Percentiles rank a stretch among this genome's conserved stretches.
Conservation (phyloP, 2,113 vertebrate genomes). For the Spheniscus mendiculus region DNA sequence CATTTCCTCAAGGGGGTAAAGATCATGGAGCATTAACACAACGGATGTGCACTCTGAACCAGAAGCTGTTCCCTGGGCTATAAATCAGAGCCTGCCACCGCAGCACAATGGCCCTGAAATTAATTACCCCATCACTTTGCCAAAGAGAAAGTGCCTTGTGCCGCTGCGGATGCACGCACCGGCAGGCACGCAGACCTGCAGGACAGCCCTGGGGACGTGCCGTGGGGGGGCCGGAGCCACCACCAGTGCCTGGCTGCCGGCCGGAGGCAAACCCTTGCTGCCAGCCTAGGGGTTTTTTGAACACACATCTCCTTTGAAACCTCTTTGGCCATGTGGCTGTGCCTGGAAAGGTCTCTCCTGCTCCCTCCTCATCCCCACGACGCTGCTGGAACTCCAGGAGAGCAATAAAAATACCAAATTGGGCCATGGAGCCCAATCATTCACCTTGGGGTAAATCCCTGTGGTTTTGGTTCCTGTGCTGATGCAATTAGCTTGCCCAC, state of each 20-base stretch:
- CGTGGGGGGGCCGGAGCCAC: rapidly evolving
- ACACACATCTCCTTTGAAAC: background rate
- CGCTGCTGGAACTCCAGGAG: background rate
- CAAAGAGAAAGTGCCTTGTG: background rate
- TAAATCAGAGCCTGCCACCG: slow-evolving; percentile 34
- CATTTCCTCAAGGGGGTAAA: slow-evolving; percentile 51
- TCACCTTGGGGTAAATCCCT: background rate
- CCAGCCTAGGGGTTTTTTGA: background rate
- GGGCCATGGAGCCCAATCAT: background rate
- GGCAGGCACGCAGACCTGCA: background rate
- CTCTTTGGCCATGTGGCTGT: background rate
- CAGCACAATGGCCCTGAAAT: slow-evolving; percentile 27
- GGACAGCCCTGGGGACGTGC: background rate
- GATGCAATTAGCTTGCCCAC: background rate
- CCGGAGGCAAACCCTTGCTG: rapidly evolving
- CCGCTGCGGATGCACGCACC: background rate
- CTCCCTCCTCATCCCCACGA: background rate
- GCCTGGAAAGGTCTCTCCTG: background rate
- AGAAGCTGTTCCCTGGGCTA: slow-evolving; percentile 50
- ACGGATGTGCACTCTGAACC: slow-evolving; percentile 63
- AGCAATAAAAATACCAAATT: background rate
- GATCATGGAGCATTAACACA: slow-evolving; percentile 51
- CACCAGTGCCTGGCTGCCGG: rapidly evolving
- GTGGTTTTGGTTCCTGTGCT: rapidly evolving
- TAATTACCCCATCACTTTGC: slow-evolving; percentile 33